Percentiles rank a stretch among this genome's conserved stretches.
Evolutionary conservation across 2,113 vertebrate genomes (phyloP).

Genomic region (Pampusana beccarii): DNA sequence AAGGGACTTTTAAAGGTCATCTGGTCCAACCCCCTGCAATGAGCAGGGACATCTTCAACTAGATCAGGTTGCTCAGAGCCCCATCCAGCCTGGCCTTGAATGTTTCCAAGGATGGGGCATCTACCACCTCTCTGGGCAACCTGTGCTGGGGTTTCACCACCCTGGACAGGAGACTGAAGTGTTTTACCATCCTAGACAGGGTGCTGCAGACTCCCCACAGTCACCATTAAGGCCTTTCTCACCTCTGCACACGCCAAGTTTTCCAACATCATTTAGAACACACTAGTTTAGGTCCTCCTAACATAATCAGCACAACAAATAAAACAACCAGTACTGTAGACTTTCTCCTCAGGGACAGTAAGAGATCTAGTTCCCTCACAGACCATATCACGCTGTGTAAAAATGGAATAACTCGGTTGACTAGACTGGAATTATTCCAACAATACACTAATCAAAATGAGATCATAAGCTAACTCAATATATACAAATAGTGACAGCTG

Average conservation of each 20-base stretch:
- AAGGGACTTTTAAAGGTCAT: too few species aligned
- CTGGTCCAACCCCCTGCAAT: too few species aligned
- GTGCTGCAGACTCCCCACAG: not conserved
- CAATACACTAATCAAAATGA: slow-evolving; percentile 42
- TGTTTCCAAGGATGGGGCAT: too few species aligned
- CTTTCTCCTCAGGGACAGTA: not conserved
- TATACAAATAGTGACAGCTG: slow-evolving; percentile 50
- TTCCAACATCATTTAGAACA: not conserved
- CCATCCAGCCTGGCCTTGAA: too few species aligned
- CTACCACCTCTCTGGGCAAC: too few species aligned
- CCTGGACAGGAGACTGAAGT: too few species aligned
- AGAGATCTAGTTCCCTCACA: not conserved
- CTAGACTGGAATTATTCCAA: slow-evolving; percentile 44
- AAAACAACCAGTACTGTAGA: not conserved
- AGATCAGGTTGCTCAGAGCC: too few species aligned
- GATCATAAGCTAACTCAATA: slow-evolving; percentile 44
- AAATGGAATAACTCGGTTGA: slow-evolving; percentile 28
- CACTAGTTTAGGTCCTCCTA: not conserved
- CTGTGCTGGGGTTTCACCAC: too few species aligned
- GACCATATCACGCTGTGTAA: not conserved
- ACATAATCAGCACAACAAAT: slow-evolving; percentile 2
- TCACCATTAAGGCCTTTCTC: not conserved
- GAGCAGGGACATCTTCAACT: too few species aligned
- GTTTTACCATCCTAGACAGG: not conserved
- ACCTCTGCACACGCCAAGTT: not conserved